Evolutionary conservation across 2,888 invertebrate genomes (phyloP), one percentile per base, ranked within the genome.

Genomic region (Beris chalybata): DNA sequence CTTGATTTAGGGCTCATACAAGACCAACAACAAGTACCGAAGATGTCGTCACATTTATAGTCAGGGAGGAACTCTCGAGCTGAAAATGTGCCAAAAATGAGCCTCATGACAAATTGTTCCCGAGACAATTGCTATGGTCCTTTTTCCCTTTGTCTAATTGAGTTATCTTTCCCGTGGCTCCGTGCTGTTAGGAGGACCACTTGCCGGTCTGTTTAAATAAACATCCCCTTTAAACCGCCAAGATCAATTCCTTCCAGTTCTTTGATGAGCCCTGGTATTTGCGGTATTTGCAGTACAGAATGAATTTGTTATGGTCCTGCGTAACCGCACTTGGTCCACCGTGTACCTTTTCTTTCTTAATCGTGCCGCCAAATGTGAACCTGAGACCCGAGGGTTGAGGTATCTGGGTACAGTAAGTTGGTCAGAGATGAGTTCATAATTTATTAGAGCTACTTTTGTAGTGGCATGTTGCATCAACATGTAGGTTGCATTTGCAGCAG

Each of bases 1-100:
- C 70, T 71, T 73, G 73, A 73, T 72, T 72, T 72, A 71, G 67
- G 70, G 71, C 69, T 70, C 64, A 66, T 13, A 64, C 45, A 61
- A 61, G 50, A 30, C 3, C 30, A 43, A 43, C 38, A 54, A 54
- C 64, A 54, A 54, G 54, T 61, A 29, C 54, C 30, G 45, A 54
- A 64, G 52, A 64, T 64, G 54, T 54, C 54, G 54, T 64, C 53
- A 54, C 54, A 54, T 64, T 64, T 54, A 64, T 44, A 45, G 64
- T 54, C 54, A 54, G 44, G 53, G 53, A 53, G 54, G 54, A 44
- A 64, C 4, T 45, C 31, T 7, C 30, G 44, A 64, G 38, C 52
- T 61, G 50, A 29, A 64, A 64, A 64, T 64, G 56, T 64, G 64
- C 56, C 56, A 56, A 55, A 64, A 64, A 64, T 64, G 64, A 64